Base-by-base conservation (phyloP, 2,888 invertebrate genomes). In the Melanargia galathea region DNA sequence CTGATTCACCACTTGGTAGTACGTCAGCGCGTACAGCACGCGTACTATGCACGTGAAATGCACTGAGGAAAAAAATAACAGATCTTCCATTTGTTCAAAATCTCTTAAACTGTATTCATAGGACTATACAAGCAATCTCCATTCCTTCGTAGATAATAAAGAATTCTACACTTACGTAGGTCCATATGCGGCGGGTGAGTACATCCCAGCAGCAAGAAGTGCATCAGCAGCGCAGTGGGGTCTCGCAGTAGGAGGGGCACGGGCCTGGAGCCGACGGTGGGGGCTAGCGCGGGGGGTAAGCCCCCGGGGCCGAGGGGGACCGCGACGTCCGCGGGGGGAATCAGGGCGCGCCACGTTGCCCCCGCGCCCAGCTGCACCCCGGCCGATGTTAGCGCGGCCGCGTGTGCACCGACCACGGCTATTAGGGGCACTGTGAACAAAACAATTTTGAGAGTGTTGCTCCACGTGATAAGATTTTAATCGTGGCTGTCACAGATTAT, bases 1-100 rank as follows among this genome's bases (percentile, higher is more conserved):
- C 85, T 96, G 96, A 60, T 95, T 93, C 69, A 97, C 93, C 54
- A 97, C 95, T 93, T 98, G 98, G 84, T 98, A 95, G 90, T 97
- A 97, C 66, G 96, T 92, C 68, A 98, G 93, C 83, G 98, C 97
- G 92, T 97, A 98, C 70, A 98, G 93, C 70, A 96, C 95, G 82
- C 96, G 95, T 2, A 98, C 96, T 75, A 98, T 94, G 79, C 96
- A 95, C 1, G 96, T 96, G 88, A 96, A 98, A 82, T 97, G 97
- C 58, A 95, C 98, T 97, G 92, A 1, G 10, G 38, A 16, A 22
- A 2, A 46, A 22, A 10, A 38, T 5, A 8, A 13, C 10, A 10
- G 13, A 7, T 30, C 30, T 6, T 30, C 8, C 30, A 8, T 1
- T 30, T 6, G 5, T 30, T 6, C 7, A 30, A 30, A 1, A 30